Base-by-base conservation (phyloP, 2,888 invertebrate genomes). In the Eupithecia vulgata region DNA sequence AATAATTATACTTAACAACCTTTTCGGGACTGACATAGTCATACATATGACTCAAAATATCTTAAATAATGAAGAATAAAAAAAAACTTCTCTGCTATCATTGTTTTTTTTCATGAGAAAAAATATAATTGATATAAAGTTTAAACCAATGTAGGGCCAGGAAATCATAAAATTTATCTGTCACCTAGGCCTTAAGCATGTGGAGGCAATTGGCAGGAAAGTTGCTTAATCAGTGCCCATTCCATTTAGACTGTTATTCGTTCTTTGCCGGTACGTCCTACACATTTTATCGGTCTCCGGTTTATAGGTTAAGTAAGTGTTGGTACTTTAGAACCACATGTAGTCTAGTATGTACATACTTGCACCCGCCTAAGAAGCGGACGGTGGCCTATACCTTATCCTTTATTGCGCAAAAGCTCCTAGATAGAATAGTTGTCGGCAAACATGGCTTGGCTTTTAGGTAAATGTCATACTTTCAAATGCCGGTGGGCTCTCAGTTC, bases 191-290 rank as follows among this genome's bases (percentile, higher is more conserved):
- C 37, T 12, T 21, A 67, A 37, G 67, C 67, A 70, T 68, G 68
- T 70, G 59, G 65, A 66, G 68, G 52, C 52, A 71, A 72, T 76
- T 64, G 66, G 68, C 72, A 21, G 70, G 67, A 65, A 30, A 61
- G 69, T 77, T 77, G 59, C 77, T 61, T 67, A 76, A 76, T 77
- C 65, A 71, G 75, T 75, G 35, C 66, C 25, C 70, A 76, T 75
- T 74, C 69, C 72, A 74, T 76, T 73, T 66, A 77, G 25, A 57
- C 42, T 1, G 57, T 57, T 57, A 57, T 25, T 57, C 12, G 57
- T 57, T 57, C 10, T 13, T 13, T 52, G 52, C 10, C 21, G 25
- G 48, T 52, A 21, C 13, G 57, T 57, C 57, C 25, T 25, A 57
- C 12, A 61, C 25, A 61, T 61, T 34, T 34, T 15, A 6, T 34